A percentile compares a stretch with the other conserved stretches of the same genome.
Conservation (phyloP, 2,888 invertebrate genomes). For the Caenorhabditis doughertyi region DNA sequence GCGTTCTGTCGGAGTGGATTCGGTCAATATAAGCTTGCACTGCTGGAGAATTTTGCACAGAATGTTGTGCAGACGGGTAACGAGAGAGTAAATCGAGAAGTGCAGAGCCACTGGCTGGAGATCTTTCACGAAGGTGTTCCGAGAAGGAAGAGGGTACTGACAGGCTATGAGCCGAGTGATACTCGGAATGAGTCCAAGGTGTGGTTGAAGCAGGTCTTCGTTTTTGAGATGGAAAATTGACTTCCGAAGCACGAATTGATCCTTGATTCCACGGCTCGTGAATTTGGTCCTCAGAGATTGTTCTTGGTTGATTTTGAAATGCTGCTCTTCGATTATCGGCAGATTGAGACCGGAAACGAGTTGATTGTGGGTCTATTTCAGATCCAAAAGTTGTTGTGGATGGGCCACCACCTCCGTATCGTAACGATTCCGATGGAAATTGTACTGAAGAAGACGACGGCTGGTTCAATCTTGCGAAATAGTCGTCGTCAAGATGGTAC, state of each 20-base stretch:
- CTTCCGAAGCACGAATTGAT: slow-evolving; percentile 44
- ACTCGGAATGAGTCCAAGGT: slow-evolving; percentile 61
- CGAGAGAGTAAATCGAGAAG: slow-evolving; percentile 73
- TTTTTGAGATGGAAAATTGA: slow-evolving; percentile 65
- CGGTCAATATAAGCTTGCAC: slow-evolving; percentile 58
- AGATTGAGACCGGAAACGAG: slow-evolving; percentile 62
- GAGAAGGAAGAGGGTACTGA: slow-evolving; percentile 61
- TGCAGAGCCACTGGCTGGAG: slow-evolving; percentile 74
- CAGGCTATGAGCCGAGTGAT: slow-evolving; percentile 53
- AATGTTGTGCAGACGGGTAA: slow-evolving; percentile 71
- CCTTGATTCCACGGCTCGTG: slow-evolving; percentile 47
- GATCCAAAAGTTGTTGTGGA: slow-evolving; percentile 42
- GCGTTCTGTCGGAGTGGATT: slow-evolving; percentile 40
- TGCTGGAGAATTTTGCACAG: slow-evolving; percentile 61
- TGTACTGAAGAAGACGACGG: slow-evolving; percentile 66
- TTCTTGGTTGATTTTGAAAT: slow-evolving; percentile 55
- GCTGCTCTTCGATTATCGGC: slow-evolving; percentile 61
- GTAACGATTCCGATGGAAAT: slow-evolving; percentile 63
- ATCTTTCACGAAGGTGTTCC: slow-evolving; percentile 73
- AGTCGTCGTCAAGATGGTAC: slow-evolving; percentile 71
- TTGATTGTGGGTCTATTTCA: slow-evolving; percentile 24
- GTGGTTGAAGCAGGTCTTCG: slow-evolving; percentile 61
- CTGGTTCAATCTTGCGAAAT: slow-evolving; percentile 66
- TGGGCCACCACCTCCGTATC: slow-evolving; percentile 58
- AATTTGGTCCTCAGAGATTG: slow-evolving; percentile 59